Percentiles rank a stretch among this genome's conserved stretches.
Evolutionary conservation across 2,113 vertebrate species (phyloP).

Genomic region (Herpailurus yagouaroundi): DNA sequence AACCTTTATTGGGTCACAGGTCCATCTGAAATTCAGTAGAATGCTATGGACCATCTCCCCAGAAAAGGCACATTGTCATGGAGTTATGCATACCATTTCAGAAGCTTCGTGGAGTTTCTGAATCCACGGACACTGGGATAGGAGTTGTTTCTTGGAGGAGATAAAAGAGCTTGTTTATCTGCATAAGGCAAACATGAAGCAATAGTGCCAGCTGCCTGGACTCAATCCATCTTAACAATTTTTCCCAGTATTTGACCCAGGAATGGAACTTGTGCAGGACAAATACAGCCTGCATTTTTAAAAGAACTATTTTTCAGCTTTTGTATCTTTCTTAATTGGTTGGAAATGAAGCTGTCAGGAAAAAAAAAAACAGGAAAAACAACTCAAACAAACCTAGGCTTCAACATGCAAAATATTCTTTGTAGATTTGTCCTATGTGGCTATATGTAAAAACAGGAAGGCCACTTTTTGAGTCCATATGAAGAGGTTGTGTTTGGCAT

Average conservation of each 20-base stretch:
- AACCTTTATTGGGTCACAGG: conserved; percentile 38
- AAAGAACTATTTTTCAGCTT: background rate
- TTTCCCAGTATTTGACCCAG: conserved; percentile 33
- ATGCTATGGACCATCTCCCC: conserved; percentile 23
- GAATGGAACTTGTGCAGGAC: background rate
- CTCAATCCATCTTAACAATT: conserved; percentile 30
- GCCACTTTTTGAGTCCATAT: background rate
- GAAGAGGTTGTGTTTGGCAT: background rate
- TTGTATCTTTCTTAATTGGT: conserved; percentile 39
- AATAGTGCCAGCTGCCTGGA: background rate
- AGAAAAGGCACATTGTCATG: conserved; percentile 35
- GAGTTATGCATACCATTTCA: conserved; percentile 1
- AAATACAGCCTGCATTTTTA: background rate
- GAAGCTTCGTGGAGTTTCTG: conserved; percentile 31
- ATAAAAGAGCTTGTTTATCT: conserved; percentile 4
- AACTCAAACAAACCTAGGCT: conserved; percentile 46
- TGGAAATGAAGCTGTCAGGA: conserved; percentile 48
- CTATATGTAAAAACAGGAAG: conserved; percentile 23
- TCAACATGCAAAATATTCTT: conserved; percentile 68
- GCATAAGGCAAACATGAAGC: conserved; percentile 48
- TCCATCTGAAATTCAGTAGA: conserved; percentile 58
- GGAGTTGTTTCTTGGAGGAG: conserved; percentile 24
- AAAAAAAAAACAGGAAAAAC: conserved; percentile 52
- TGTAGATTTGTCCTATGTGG: conserved; percentile 45
- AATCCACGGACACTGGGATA: conserved; percentile 13